Base-by-base conservation (phyloP, 2,113 vertebrate genomes). In the Amazona vittata region DNA sequence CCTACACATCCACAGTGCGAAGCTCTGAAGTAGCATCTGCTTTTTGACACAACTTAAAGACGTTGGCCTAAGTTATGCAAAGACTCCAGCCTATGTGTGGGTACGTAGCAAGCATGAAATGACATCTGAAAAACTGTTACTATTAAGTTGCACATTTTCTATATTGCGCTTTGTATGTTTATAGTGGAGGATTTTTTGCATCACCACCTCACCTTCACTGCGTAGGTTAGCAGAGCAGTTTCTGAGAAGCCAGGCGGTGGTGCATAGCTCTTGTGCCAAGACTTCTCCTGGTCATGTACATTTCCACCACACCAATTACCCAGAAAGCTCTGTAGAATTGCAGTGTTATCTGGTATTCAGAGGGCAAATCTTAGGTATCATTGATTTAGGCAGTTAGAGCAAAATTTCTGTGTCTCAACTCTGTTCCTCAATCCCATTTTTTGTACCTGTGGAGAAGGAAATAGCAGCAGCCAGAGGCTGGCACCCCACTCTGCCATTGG, bases 41-140 rank as follows among this genome's bases (percentile, higher is more conserved):
- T 89, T 88, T 91, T 94, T 94, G 80, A 67, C 73, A 90, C 80
- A 94, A 37, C 41, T 88, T 94, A 39, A 35, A 95, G 91, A 79
- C 12, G 4, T 57, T 86, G 90, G 83, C 83, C 83, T 79, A 89
- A 96, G 74, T 84, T 86, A 81, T 83, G 65, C 60, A 65, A 64
- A 97, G 76, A 37, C 57, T 80, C 41, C 70, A 59, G 52, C 53
- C 75, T 70, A 3, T 39, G 46, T 89, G 71, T 93, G 79, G 35
- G 35, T 83, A 67, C 6, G 2, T 57, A 82, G 37, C 67, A 74
- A 80, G 43, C 43, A 65, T 70, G 77, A 92, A 84, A 68, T 60
- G 57, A 50, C 47, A 75, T 71, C 57, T 81, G 80, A 94, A 86
- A 84, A 82, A 44, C 73, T 94, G 74, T 83, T 94, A 90, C 65